Evolutionary conservation across 2,797 vertebrate genomes (phyloP).

Genomic region (Enteromius treurensis): DNA sequence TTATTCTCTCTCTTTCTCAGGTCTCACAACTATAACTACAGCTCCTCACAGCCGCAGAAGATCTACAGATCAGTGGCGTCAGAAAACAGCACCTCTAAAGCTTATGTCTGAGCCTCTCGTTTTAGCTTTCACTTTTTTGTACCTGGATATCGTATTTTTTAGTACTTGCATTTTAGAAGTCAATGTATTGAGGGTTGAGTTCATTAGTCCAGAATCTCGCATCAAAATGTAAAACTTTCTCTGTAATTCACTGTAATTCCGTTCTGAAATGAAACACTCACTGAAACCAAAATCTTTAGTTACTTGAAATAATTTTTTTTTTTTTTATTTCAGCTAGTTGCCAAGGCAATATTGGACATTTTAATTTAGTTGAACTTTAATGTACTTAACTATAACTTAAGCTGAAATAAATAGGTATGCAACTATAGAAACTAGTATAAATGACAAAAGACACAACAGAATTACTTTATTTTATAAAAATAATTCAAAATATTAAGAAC

Average conservation of each 20-base stretch:
- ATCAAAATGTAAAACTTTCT: background rate
- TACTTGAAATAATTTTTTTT: background rate
- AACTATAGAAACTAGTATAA: background rate
- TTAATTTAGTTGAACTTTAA: background rate
- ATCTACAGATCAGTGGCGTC: conserved; percentile 68
- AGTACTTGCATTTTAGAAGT: background rate
- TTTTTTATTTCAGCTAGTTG: background rate
- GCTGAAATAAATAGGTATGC: background rate
- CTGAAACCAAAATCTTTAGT: background rate
- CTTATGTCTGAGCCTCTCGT: conserved; percentile 70
- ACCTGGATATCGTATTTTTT: background rate
- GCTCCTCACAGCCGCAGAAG: conserved; percentile 58
- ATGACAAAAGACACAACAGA: background rate
- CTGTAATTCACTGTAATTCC: background rate
- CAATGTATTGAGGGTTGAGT: background rate
- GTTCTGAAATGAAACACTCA: background rate
- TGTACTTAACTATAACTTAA: background rate
- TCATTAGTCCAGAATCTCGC: background rate
- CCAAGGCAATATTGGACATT: background rate
- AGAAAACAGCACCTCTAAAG: conserved; percentile 64
- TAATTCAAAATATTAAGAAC: background rate
- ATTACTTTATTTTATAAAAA: background rate
- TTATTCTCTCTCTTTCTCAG: conserved; percentile 59
- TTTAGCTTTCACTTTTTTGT: background rate
- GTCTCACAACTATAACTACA: conserved; percentile 67